Percentiles rank a stretch among this genome's conserved stretches.
Evolutionary conservation across 2,888 invertebrate genomes (phyloP).

Genomic region (Camptogramma bilineatum): DNA sequence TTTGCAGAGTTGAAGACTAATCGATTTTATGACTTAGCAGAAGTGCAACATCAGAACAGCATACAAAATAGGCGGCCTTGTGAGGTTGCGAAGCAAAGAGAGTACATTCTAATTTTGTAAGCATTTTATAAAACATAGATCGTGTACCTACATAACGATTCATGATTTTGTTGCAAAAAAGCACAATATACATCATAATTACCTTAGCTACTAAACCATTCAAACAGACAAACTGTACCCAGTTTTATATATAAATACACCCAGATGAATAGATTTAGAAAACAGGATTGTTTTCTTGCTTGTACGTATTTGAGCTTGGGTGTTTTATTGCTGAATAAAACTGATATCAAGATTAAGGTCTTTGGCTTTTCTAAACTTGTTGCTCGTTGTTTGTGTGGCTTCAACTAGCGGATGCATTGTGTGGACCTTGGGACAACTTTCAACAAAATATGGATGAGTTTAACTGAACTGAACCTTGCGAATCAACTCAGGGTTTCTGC

Average conservation of each 20-base stretch:
- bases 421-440: conserved; percentile 4
- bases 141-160: too few relatives aligned
- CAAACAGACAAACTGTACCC: conserved; percentile 20
- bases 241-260: conserved; percentile 22
- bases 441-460: neutral
- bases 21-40: too few relatives aligned
- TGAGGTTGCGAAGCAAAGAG: too few relatives aligned
- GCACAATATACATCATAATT: neutral
- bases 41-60: too few relatives aligned
- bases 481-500: neutral
- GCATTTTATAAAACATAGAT: too few relatives aligned
- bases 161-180: neutral
- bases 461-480: neutral
- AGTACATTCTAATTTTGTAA: too few relatives aligned
- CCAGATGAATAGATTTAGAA: conserved; percentile 44
- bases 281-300: conserved; percentile 50
- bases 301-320: conserved; percentile 43
- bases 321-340: conserved; percentile 44
- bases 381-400: conserved; percentile 30
- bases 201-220: neutral
- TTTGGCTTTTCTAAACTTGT: conserved; percentile 34
- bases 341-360: conserved; percentile 38
- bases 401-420: conserved; percentile 21
- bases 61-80: too few relatives aligned
- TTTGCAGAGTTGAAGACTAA: too few relatives aligned